Conservation (phyloP, 2,888 invertebrate species). For the Chrysomela aeneicollis region DNA sequence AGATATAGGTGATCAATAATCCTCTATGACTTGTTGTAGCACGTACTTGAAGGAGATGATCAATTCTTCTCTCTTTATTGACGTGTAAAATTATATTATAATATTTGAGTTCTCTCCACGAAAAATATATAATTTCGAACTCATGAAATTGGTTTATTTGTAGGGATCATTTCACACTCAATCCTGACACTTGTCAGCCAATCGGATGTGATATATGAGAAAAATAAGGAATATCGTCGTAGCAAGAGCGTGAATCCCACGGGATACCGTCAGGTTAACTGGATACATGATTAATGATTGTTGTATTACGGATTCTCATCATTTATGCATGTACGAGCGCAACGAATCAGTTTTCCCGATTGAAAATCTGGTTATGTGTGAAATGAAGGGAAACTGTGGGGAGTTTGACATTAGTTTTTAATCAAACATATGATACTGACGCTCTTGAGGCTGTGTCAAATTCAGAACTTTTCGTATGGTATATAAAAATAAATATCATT, state of each 20-base stretch:
- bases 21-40: too few species aligned
- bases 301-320: conserved; percentile 48
- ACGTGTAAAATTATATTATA: too few species aligned
- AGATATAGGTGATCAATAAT: too few species aligned
- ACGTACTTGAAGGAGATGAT: too few species aligned
- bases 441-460: too few species aligned
- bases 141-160: conserved; percentile 15
- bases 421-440: too few species aligned
- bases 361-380: conserved; percentile 40
- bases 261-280: conserved; percentile 52
- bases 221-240: conserved; percentile 57
- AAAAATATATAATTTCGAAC: background rate
- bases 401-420: background rate
- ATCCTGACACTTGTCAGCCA: conserved; percentile 20
- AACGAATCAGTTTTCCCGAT: conserved; percentile 41
- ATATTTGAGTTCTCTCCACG: too few species aligned
- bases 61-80: too few species aligned
- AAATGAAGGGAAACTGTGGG: conserved; percentile 17
- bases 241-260: conserved; percentile 47
- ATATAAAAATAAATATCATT: too few species aligned
- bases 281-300: conserved; percentile 56
- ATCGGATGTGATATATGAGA: conserved; percentile 58
- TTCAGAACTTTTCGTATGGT: too few species aligned
- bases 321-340: conserved; percentile 45
- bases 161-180: conserved; percentile 16